Evolutionary conservation across 2,797 vertebrate genomes (phyloP).

Genomic region (Selene dorsalis): DNA sequence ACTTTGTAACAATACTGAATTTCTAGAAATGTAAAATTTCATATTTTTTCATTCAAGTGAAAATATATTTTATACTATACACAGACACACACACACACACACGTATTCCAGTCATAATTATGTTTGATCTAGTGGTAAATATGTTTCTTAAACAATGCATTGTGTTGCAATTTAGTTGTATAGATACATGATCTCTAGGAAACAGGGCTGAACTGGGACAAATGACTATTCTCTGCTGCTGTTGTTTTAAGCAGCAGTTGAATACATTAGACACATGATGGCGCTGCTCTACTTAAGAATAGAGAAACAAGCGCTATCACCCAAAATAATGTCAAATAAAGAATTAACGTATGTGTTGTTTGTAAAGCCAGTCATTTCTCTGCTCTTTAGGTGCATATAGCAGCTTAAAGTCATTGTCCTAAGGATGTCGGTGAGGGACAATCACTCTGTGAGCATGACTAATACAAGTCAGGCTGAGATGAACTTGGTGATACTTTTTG

Average conservation of each 20-base stretch:
- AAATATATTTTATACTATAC: no score
- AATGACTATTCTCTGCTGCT: background rate
- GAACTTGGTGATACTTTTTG: slow-evolving; percentile 11
- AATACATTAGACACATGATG: slow-evolving; percentile 61
- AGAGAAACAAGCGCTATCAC: background rate
- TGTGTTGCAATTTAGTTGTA: background rate
- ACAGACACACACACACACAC: no score
- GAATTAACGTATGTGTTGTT: background rate
- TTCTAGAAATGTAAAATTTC: background rate
- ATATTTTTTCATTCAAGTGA: background rate
- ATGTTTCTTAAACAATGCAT: background rate
- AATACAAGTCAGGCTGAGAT: background rate
- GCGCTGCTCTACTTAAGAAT: slow-evolving; percentile 12
- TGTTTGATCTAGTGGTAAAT: background rate
- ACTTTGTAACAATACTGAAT: background rate
- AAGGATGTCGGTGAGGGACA: background rate
- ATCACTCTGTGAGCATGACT: background rate
- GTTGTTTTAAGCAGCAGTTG: slow-evolving; percentile 36
- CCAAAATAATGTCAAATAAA: background rate
- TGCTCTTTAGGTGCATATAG: background rate
- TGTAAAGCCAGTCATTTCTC: background rate
- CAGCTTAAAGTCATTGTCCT: slow-evolving; percentile 19
- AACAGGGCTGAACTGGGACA: background rate
- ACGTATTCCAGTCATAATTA: background rate
- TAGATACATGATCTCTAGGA: background rate